Conservation (phyloP, 2,113 vertebrate genomes). For the Entelurus aequoreus region DNA sequence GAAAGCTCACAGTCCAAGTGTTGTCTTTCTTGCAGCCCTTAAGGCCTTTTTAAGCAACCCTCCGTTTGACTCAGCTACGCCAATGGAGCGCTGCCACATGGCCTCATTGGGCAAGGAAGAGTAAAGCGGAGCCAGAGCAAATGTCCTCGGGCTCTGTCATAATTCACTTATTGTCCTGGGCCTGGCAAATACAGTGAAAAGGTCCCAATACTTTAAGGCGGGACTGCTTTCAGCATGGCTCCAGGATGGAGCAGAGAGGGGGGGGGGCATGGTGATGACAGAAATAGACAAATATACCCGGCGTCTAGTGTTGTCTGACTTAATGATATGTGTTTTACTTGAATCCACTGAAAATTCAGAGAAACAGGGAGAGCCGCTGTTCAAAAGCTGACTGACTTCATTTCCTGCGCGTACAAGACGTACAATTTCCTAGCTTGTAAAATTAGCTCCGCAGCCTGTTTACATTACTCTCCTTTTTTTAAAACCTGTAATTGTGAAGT, state of each 20-base stretch:
- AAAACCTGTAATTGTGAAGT: constrained; percentile 27
- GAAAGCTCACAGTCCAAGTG: no score
- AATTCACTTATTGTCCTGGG: constrained; percentile 24
- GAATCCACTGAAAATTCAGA: no score
- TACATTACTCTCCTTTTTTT: constrained; percentile 16
- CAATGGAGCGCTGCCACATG: constrained; percentile 10
- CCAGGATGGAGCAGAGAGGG: no score
- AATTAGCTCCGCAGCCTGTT: constrained; percentile 22
- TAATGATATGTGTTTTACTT: constrained; percentile 40
- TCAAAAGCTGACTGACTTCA: no score
- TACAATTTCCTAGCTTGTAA: constrained; percentile 13
- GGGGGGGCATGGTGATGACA: constrained; percentile 30
- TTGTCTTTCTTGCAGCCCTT: background rate
- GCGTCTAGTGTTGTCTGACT: constrained; percentile 14
- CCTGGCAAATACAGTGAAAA: no score
- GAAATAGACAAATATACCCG: constrained; percentile 34
- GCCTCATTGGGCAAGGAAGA: constrained; percentile 12
- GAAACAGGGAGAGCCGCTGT: no score
- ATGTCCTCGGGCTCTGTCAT: background rate
- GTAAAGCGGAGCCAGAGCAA: no score
- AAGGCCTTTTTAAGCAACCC: constrained; percentile 5
- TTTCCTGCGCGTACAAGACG: constrained; percentile 7
- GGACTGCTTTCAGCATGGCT: no score
- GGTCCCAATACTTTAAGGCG: no score
- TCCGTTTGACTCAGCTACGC: constrained; percentile 5